Evolutionary conservation across 2,113 vertebrate species (phyloP).

Genomic region (Numenius arquata): DNA sequence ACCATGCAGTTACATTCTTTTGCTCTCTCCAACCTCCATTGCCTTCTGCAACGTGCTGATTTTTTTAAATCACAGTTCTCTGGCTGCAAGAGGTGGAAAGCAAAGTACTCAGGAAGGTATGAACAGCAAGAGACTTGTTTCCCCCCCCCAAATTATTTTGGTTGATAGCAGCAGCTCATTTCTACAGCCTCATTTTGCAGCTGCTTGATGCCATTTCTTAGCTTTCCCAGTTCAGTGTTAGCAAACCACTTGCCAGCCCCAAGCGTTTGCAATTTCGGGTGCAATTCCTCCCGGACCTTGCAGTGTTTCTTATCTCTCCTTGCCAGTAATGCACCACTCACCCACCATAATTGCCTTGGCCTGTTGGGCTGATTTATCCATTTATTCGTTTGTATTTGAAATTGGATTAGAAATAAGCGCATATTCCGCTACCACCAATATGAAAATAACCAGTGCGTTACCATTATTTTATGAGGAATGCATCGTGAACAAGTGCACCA

Average conservation of each 20-base stretch:
- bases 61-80: neutral
- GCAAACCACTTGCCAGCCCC: neutral
- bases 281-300: neutral
- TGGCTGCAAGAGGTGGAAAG: neutral
- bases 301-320: slow-evolving; percentile 25
- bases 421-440: neutral
- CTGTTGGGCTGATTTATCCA: slow-evolving; percentile 2
- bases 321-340: neutral
- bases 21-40: neutral
- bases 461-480: neutral
- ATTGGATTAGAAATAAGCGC: slow-evolving; percentile 22
- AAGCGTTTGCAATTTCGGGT: neutral
- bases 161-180: neutral
- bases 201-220: neutral
- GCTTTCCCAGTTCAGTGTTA: neutral
- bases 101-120: neutral
- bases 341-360: slow-evolving; percentile 9
- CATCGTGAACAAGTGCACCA: neutral
- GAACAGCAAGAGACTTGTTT: neutral
- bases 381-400: slow-evolving; percentile 19
- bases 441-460: neutral
- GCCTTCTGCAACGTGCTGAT: neutral
- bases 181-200: neutral
- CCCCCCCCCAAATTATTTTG: neutral
- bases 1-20: neutral